phyloP scores from a whole-genome alignment of 2,113 vertebrate genomes.

The Neogobius melanostomus region DNA sequence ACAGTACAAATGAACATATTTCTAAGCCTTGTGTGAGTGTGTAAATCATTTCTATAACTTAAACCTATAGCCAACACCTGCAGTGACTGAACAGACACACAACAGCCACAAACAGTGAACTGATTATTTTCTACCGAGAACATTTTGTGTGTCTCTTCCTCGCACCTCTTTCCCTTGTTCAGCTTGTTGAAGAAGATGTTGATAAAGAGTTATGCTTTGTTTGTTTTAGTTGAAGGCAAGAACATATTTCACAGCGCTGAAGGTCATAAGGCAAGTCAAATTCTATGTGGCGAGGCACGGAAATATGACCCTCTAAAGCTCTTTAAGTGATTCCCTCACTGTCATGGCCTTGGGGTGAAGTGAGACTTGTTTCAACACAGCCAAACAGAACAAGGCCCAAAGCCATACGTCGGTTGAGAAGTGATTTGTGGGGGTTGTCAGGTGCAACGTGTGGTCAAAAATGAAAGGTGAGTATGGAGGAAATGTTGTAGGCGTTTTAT shows the following conservation, averaged over 20 bases:
- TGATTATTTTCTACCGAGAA: neutral
- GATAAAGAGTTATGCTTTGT: conserved; percentile 78
- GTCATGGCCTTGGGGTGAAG: conserved; percentile 58
- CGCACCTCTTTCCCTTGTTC: conserved; percentile 27
- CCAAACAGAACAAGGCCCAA: conserved; percentile 29
- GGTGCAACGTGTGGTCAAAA: conserved; percentile 36
- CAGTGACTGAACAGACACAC: conserved; percentile 5
- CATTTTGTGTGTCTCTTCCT: conserved; percentile 14
- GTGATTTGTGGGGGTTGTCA: conserved; percentile 52
- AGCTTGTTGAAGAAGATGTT: conserved; percentile 56
- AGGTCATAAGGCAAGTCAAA: conserved; percentile 64
- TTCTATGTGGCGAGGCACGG: conserved; percentile 61
- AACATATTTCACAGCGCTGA: conserved; percentile 71
- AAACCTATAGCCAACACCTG: conserved; percentile 46
- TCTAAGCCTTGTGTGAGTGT: conserved; percentile 22
- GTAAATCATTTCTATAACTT: conserved; percentile 58
- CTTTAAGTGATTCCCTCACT: conserved; percentile 69
- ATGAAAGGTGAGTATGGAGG: conserved; percentile 9
- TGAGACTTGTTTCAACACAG: conserved; percentile 70
- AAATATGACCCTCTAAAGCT: conserved; percentile 72
- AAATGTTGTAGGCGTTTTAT: conserved; percentile 1
- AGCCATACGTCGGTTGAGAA: conserved; percentile 31
- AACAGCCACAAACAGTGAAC: conserved; percentile 14
- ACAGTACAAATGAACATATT: conserved; percentile 48
- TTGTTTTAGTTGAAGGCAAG: conserved; percentile 75